A percentile compares a stretch with the other conserved stretches of the same genome.
phyloP scores from a whole-genome alignment of 92 coral and sea anemone genomes.

The Galaxea fascicularis region DNA sequence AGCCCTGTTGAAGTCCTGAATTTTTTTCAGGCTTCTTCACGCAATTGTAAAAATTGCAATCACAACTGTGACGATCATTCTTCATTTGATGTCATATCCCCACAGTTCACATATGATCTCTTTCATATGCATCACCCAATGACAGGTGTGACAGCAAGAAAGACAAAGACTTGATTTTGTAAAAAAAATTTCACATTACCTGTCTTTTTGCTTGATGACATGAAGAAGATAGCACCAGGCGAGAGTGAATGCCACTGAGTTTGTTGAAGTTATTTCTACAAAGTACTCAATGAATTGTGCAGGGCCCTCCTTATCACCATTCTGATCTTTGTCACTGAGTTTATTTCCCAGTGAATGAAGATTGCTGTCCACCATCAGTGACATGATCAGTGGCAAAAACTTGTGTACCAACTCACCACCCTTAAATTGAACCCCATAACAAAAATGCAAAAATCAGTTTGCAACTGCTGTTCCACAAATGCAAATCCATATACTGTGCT shows the following conservation, averaged over 20 bases:
- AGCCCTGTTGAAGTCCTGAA: too few relatives aligned
- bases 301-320: conserved; percentile 62
- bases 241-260: conserved; percentile 88
- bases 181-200: conserved; percentile 60
- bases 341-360: conserved; percentile 76
- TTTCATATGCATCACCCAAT: too few relatives aligned
- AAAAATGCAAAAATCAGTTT: background rate
- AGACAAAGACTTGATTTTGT: too few relatives aligned
- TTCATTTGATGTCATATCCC: too few relatives aligned
- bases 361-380: conserved; percentile 92
- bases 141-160: too few relatives aligned
- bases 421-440: conserved; percentile 38
- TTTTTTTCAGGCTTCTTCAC: too few relatives aligned
- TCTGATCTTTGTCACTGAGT: conserved; percentile 68
- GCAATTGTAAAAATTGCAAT: too few relatives aligned
- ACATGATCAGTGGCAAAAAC: conserved; percentile 93
- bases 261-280: conserved; percentile 83
- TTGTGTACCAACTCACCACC: conserved; percentile 84
- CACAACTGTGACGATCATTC: too few relatives aligned
- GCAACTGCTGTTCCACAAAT: too few relatives aligned
- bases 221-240: conserved; percentile 86
- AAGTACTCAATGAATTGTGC: conserved; percentile 74
- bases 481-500: too few relatives aligned
- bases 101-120: too few relatives aligned
- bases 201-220: conserved; percentile 89